phyloP scores from a whole-genome alignment of 2,888 invertebrate genomes.

The Phaonia tiefii region DNA sequence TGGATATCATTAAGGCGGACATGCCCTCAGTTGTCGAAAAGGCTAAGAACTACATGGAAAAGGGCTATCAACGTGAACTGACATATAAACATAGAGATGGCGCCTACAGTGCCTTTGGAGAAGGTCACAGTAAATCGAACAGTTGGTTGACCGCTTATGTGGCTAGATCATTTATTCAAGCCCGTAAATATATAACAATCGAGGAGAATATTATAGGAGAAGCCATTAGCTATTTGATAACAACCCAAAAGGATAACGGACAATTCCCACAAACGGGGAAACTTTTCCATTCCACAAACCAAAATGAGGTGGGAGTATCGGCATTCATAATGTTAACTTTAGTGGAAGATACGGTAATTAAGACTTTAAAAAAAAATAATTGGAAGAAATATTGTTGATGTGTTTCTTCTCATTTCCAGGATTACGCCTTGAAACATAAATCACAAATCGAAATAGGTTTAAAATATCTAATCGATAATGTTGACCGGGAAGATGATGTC shows the following conservation, averaged over 20 bases:
- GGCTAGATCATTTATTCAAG: slow-evolving; percentile 88
- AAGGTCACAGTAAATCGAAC: slow-evolving; percentile 85
- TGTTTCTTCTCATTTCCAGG: slow-evolving; percentile 65
- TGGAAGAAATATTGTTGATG: too few relatives aligned
- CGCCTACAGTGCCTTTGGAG: slow-evolving; percentile 91
- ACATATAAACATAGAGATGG: slow-evolving; percentile 88
- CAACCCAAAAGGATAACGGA: slow-evolving; percentile 87
- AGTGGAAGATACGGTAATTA: slow-evolving; percentile 84
- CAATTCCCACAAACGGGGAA: slow-evolving; percentile 91
- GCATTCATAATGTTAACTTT: slow-evolving; percentile 90
- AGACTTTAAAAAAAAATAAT: too few relatives aligned
- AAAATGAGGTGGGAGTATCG: slow-evolving; percentile 87
- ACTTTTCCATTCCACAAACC: slow-evolving; percentile 83
- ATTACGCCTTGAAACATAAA: slow-evolving; percentile 81
- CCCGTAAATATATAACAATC: slow-evolving; percentile 86
- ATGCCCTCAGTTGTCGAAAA: slow-evolving; percentile 85
- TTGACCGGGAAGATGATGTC: slow-evolving; percentile 85
- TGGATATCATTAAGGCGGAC: slow-evolving; percentile 85
- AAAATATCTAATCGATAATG: slow-evolving; percentile 86
- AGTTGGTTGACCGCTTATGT: slow-evolving; percentile 93
- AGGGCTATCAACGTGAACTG: slow-evolving; percentile 90
- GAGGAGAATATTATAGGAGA: slow-evolving; percentile 85
- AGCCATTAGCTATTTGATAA: slow-evolving; percentile 87
- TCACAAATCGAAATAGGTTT: slow-evolving; percentile 88
- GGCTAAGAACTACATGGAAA: slow-evolving; percentile 80